Evolutionary conservation across 1,140 invertebrate genomes (phyloP).

Genomic region (Polyergus mexicanus): DNA sequence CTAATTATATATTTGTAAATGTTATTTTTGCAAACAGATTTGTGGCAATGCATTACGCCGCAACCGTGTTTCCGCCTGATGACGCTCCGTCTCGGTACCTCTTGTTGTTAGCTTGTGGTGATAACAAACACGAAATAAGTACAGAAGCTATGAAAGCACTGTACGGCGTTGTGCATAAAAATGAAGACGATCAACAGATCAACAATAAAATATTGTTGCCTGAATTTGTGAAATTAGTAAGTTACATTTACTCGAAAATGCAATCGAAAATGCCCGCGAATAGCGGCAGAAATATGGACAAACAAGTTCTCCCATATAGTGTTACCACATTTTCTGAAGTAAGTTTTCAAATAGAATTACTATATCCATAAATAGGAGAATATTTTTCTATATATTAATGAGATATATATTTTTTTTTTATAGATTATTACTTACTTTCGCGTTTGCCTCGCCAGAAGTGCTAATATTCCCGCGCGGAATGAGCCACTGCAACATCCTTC

Average conservation of each 20-base stretch:
- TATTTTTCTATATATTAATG: neutral
- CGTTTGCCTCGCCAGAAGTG: constrained; percentile 89
- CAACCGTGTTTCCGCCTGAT: constrained; percentile 92
- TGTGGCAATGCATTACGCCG: constrained; percentile 93
- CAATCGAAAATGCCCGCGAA: constrained; percentile 87
- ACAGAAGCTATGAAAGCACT: constrained; percentile 91
- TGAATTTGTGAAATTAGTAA: constrained; percentile 89
- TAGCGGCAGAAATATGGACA: constrained; percentile 86
- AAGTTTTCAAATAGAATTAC: constrained; percentile 41
- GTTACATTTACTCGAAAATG: constrained; percentile 89
- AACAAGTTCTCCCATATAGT: constrained; percentile 87
- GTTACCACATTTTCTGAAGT: constrained; percentile 86
- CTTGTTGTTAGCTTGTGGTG: constrained; percentile 94
- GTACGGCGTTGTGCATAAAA: constrained; percentile 88
- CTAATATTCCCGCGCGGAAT: constrained; percentile 83
- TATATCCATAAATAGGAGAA: neutral
- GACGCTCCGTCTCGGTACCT: constrained; percentile 94
- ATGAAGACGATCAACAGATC: constrained; percentile 80
- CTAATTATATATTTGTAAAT: constrained; percentile 63
- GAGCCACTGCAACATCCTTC: constrained; percentile 88
- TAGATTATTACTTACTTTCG: constrained; percentile 93
- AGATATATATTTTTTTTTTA: constrained; percentile 75
- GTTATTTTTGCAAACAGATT: constrained; percentile 86
- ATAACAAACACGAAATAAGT: constrained; percentile 93
- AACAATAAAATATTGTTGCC: constrained; percentile 78